Evolutionary conservation across 2,113 vertebrate genomes (phyloP).

Genomic region (Perognathus longimembris): DNA sequence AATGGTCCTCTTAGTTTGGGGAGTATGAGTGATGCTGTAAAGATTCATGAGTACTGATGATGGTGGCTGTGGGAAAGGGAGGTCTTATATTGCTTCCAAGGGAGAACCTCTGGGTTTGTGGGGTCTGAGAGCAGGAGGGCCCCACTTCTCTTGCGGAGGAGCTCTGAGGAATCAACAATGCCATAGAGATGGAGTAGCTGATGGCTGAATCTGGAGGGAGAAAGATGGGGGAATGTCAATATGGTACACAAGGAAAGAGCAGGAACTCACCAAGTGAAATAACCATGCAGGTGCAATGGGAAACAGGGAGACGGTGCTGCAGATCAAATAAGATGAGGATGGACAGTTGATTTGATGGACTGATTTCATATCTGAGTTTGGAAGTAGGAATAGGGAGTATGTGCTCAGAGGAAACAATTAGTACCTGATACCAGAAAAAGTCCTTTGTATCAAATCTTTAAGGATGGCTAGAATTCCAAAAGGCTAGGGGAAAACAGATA

Average conservation of each 20-base stretch:
- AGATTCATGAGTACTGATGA: background rate
- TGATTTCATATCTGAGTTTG: background rate
- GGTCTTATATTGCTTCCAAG: background rate
- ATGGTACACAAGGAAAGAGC: background rate
- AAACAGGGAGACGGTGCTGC: background rate
- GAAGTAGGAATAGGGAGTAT: background rate
- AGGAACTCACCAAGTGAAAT: background rate
- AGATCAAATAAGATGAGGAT: background rate
- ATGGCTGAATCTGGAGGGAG: background rate
- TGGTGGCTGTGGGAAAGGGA: background rate
- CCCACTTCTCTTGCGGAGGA: background rate
- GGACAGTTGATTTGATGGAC: background rate
- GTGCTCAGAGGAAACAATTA: background rate
- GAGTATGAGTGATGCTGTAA: background rate
- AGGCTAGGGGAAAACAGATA: background rate
- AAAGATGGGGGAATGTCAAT: fast-evolving
- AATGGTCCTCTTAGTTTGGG: background rate
- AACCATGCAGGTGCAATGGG: background rate
- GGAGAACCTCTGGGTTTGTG: background rate
- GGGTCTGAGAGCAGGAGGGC: background rate
- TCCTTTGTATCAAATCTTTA: background rate
- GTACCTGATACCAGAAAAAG: background rate
- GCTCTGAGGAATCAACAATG: background rate
- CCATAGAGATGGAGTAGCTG: background rate
- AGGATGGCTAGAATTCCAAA: background rate